Conservation (phyloP, 2,797 vertebrate genomes). For the Sebastes jordani region DNA sequence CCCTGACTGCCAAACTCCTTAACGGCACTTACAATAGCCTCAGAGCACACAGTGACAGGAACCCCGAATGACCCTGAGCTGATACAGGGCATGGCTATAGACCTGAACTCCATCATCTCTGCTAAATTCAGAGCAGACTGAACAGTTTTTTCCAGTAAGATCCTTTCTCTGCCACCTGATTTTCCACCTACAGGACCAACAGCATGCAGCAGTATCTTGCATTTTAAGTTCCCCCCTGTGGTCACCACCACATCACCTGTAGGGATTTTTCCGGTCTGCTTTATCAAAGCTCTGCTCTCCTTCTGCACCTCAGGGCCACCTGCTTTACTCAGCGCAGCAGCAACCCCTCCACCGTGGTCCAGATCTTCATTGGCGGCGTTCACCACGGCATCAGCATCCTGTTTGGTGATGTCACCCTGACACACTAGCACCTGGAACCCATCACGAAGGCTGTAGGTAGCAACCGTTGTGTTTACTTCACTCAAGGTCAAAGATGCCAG, state of each 20-base stretch:
- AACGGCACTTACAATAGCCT: constrained; percentile 65
- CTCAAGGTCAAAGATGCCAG: not conserved
- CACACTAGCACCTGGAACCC: constrained; percentile 59
- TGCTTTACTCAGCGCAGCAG: constrained; percentile 64
- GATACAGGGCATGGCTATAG: constrained; percentile 73
- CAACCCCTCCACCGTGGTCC: constrained; percentile 63
- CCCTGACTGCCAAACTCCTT: constrained; percentile 46
- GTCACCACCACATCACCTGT: constrained; percentile 52
- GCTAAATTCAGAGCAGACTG: constrained; percentile 47
- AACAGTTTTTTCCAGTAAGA: constrained; percentile 42
- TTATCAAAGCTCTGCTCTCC: constrained; percentile 50
- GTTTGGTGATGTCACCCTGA: constrained; percentile 74
- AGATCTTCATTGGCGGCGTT: constrained; percentile 74
- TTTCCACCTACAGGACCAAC: constrained; percentile 61
- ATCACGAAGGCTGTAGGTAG: constrained; percentile 40
- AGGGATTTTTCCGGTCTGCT: constrained; percentile 32
- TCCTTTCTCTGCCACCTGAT: constrained; percentile 32
- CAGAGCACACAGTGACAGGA: constrained; percentile 57
- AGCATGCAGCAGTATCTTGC: constrained; percentile 70
- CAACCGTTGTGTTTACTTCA: constrained; percentile 30
- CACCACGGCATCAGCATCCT: constrained; percentile 65
- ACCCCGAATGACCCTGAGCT: constrained; percentile 62
- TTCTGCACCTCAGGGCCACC: constrained; percentile 67
- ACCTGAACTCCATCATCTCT: constrained; percentile 27
- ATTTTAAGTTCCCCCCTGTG: constrained; percentile 61